Percentiles rank a stretch among this genome's conserved stretches.
Evolutionary conservation across 2,888 invertebrate species (phyloP).

Genomic region (Perithous albicinctus): DNA sequence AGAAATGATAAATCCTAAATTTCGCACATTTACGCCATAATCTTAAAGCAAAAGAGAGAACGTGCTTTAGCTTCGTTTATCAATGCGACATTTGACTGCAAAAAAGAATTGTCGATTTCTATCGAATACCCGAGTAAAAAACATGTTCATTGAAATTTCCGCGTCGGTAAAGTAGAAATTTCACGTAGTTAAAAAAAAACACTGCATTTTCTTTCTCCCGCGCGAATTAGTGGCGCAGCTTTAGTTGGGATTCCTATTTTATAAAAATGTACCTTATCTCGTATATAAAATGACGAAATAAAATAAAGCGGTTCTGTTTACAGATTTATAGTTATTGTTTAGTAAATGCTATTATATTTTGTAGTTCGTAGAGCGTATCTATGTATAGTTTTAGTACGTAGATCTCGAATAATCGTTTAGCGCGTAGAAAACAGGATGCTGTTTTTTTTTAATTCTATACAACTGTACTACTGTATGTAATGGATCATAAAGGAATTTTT

Average conservation of each 20-base stretch:
- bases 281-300: background rate
- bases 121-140: background rate
- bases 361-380: background rate
- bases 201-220: conserved; percentile 24
- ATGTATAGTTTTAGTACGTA: conserved; percentile 28
- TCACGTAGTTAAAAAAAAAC: background rate
- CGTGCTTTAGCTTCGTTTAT: background rate
- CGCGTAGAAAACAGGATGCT: conserved; percentile 36
- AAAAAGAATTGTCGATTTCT: background rate
- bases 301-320: background rate
- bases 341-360: conserved; percentile 1
- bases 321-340: too few relatives aligned
- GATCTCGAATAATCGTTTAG: conserved; percentile 36
- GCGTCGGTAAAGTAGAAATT: background rate
- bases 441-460: conserved; percentile 47
- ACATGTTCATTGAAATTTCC: background rate
- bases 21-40: background rate
- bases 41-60: background rate
- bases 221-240: background rate
- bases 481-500: conserved; percentile 61
- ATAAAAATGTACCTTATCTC: conserved; percentile 19
- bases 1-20: background rate
- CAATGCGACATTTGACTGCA: background rate
- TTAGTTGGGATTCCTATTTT: conserved; percentile 29
- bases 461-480: conserved; percentile 52